phyloP scores from a whole-genome alignment of 2,888 invertebrate species.

The Protonemura montana region DNA sequence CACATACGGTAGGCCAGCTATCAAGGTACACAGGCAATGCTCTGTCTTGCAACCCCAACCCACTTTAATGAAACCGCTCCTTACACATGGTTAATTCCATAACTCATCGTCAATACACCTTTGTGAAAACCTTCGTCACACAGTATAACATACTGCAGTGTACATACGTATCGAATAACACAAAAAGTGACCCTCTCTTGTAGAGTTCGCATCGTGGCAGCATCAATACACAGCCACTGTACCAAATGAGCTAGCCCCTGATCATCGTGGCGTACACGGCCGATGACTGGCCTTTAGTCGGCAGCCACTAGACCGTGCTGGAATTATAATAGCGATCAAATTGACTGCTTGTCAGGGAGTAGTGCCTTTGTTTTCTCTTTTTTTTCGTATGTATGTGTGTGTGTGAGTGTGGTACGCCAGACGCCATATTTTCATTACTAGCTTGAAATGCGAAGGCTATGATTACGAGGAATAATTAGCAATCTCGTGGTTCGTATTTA shows the following conservation, averaged over 20 bases:
- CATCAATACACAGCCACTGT: not conserved
- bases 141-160: not conserved
- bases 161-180: not conserved
- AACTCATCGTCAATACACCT: conserved; percentile 35
- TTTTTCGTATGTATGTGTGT: not conserved
- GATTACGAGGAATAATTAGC: conserved; percentile 21
- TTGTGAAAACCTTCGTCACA: conserved; percentile 31
- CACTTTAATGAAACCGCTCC: not conserved
- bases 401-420: not conserved
- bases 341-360: not conserved
- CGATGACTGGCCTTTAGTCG: not conserved
- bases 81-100: conserved; percentile 29
- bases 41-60: not conserved
- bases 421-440: not conserved
- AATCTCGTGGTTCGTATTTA: not conserved
- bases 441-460: conserved; percentile 29
- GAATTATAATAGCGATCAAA: conserved; percentile 12
- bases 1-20: conserved; percentile 1
- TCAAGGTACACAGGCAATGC: not conserved
- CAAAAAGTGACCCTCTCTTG: not conserved
- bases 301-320: not conserved
- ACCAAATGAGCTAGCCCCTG: not conserved
- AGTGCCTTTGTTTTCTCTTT: not conserved
- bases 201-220: not conserved
- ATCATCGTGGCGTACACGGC: not conserved